A percentile compares a stretch with the other conserved stretches of the same genome.
Conservation (phyloP, 2,888 invertebrate genomes). For the Diarsia mendica region DNA sequence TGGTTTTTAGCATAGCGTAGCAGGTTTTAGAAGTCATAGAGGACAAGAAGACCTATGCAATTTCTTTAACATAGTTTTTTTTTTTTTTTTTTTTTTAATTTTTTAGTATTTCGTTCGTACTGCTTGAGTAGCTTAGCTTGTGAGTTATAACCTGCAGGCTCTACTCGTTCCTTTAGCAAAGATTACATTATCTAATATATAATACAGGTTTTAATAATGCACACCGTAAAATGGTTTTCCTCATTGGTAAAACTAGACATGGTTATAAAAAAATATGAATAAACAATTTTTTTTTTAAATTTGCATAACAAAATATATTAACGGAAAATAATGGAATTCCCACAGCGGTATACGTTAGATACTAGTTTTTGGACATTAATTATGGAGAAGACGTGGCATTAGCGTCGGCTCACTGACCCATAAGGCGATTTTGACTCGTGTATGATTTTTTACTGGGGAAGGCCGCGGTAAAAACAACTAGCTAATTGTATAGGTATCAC, state of each 20-base stretch:
- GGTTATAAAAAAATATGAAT: not conserved
- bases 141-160: no score
- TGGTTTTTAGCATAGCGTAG: not conserved
- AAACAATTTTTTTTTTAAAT: slow-evolving; percentile 3
- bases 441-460: slow-evolving; percentile 21
- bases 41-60: not conserved
- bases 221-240: not conserved
- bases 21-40: not conserved
- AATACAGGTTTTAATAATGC: not conserved
- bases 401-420: slow-evolving; percentile 11
- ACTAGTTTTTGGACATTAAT: slow-evolving; percentile 24
- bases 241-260: not conserved
- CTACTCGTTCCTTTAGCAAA: not conserved
- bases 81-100: no score
- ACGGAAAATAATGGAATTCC: slow-evolving; percentile 30
- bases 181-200: not conserved
- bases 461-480: not conserved
- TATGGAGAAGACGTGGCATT: not conserved
- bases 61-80: not conserved
- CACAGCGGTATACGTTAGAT: slow-evolving; percentile 22
- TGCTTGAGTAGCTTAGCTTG: not conserved
- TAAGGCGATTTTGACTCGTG: slow-evolving; percentile 17
- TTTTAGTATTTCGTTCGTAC: not conserved
- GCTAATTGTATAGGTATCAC: slow-evolving; percentile 20
- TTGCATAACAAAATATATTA: slow-evolving; percentile 11